Base-by-base conservation (phyloP, 2,888 invertebrate species). In the Villa cingulata region DNA sequence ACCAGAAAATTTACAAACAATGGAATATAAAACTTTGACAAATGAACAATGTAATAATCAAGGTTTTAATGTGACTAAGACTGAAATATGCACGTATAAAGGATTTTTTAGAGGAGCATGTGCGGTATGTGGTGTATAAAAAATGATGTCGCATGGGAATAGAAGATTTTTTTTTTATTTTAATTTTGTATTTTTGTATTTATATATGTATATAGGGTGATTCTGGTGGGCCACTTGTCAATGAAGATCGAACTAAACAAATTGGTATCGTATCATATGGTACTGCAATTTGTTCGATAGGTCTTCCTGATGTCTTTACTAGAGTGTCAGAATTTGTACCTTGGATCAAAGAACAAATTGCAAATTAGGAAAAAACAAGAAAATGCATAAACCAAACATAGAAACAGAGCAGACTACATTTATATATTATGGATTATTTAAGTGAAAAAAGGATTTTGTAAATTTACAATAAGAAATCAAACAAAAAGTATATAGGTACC, bases 181-280 rank as follows among this genome's bases (percentile, higher is more conserved):
- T n/a, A n/a, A n/a, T n/a, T n/a, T n/a, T n/a, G n/a, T 23, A 14
- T 34, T 43, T 9, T 34, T 15, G 3, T 43, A 15, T 20, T 23
- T 6, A 16, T 23, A 42, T 45, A 14, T 27, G n/a, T n/a, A 41
- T 39, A 17, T 17, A 67, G 68, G 67, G 68, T 3, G 68, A 68
- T 49, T 67, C 68, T 16, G 68, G 68, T 15, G 68, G 68, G 2
- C 68, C 68, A 5, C 48, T 68, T n/a, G 63, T 65, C n/a, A 57
- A 58, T 43, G 32, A 41, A 1, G 53, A 55, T 4, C 49, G 55
- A 14, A 56, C 53, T 10, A 54, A 55, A 27, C 62, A 63, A 52
- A 61, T 67, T 4, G 68, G 68, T 7, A 52, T 68, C 1, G 64
- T 65, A 0, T 64, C 67, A 1, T 68, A 68, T 53, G 68, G 68